Percentiles rank a stretch among this genome's conserved stretches.
phyloP scores from a whole-genome alignment of 1,140 invertebrate genomes.

The Penaeus indicus region DNA sequence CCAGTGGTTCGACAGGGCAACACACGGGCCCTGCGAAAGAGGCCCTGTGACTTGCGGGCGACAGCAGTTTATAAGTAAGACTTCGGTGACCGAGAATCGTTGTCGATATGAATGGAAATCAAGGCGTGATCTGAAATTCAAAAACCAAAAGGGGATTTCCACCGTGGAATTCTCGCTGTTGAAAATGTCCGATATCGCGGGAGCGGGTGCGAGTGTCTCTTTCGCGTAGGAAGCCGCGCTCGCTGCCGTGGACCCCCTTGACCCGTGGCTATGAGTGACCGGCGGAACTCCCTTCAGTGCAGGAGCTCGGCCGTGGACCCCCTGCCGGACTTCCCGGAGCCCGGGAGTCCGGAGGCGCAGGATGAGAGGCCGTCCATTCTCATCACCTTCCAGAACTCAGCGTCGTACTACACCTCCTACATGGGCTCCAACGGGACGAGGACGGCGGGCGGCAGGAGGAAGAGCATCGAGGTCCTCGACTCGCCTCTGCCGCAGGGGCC shows the following conservation, averaged over 20 bases:
- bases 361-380: constrained; percentile 48
- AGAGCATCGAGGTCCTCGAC: constrained; percentile 2
- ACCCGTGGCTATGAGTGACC: constrained; percentile 15
- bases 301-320: constrained; percentile 17
- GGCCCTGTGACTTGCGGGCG: too few relatives aligned
- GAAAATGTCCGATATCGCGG: too few relatives aligned
- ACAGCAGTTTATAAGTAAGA: too few relatives aligned
- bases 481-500: constrained; percentile 18
- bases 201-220: too few relatives aligned
- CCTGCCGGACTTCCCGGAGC: not conserved
- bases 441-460: not conserved
- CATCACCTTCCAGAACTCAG: constrained; percentile 58
- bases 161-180: too few relatives aligned
- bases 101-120: too few relatives aligned
- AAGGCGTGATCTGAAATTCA: too few relatives aligned
- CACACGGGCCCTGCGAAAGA: too few relatives aligned
- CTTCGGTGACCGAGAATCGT: too few relatives aligned
- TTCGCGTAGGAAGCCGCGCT: not conserved
- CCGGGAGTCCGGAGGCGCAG: constrained; percentile 3
- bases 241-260: not conserved
- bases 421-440: constrained; percentile 43
- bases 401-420: constrained; percentile 56
- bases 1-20: too few relatives aligned
- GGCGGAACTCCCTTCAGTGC: not conserved
- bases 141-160: too few relatives aligned